phyloP scores from a whole-genome alignment of 2,797 vertebrate genomes.

The Syngnathus rostellatus region DNA sequence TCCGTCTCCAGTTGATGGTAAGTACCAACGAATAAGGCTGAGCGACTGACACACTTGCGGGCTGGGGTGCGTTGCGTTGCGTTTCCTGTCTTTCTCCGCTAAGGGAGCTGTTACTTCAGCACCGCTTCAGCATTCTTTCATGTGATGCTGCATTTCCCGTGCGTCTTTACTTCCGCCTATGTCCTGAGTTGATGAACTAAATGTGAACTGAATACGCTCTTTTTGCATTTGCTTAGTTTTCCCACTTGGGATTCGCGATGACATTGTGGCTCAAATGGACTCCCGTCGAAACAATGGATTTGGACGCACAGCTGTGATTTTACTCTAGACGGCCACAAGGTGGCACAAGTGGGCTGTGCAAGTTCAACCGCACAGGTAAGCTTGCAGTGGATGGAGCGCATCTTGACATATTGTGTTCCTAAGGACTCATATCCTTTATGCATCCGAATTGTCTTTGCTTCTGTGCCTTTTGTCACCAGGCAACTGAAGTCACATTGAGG shows the following conservation, averaged over 20 bases:
- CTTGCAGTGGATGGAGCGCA: slow-evolving; percentile 12
- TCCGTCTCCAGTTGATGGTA: not conserved
- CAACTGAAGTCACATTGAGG: slow-evolving; percentile 75
- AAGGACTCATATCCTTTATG: slow-evolving; percentile 6
- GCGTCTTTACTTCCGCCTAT: not conserved
- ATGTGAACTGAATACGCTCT: not conserved
- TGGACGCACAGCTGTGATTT: slow-evolving; percentile 22
- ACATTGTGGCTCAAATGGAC: slow-evolving; percentile 20
- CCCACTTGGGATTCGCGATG: not conserved
- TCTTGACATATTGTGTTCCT: not conserved
- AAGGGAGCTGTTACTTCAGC: slow-evolving; percentile 5
- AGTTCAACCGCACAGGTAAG: slow-evolving; percentile 41
- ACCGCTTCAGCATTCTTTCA: slow-evolving; percentile 22
- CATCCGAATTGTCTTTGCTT: slow-evolving; percentile 72
- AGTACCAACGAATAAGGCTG: not conserved
- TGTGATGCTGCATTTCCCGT: slow-evolving; percentile 11
- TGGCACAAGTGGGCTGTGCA: slow-evolving; percentile 41
- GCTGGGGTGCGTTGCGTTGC: not conserved
- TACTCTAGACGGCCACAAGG: slow-evolving; percentile 45
- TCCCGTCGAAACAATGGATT: slow-evolving; percentile 45
- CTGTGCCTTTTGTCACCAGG: slow-evolving; percentile 91
- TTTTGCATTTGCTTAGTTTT: slow-evolving; percentile 4
- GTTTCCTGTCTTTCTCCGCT: not conserved
- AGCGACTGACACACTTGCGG: too few species aligned
- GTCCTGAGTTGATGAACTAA: not conserved